Conservation (phyloP, 2,888 invertebrate species). For the Terebella lapidaria region DNA sequence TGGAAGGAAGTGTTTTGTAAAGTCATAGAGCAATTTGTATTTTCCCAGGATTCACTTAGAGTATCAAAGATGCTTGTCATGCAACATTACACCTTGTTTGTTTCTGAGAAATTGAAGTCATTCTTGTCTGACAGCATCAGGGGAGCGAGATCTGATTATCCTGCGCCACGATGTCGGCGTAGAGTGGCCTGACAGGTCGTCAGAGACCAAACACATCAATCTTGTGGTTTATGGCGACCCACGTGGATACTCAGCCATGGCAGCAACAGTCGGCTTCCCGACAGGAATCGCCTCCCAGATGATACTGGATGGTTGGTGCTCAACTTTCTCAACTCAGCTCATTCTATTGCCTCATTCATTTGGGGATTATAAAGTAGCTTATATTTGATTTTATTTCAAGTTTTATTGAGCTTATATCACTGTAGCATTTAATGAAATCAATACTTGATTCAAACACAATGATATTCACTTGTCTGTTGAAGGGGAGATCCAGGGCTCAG, state of each 20-base stretch:
- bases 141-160: slow-evolving; percentile 88
- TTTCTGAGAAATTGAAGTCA: neutral
- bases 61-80: neutral
- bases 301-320: slow-evolving; percentile 81
- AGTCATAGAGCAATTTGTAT: no score
- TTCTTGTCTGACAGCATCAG: slow-evolving; percentile 32
- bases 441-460: no score
- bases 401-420: neutral
- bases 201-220: slow-evolving; percentile 70
- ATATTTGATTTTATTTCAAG: neutral
- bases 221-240: slow-evolving; percentile 81
- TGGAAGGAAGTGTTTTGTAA: neutral
- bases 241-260: slow-evolving; percentile 89
- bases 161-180: slow-evolving; percentile 90
- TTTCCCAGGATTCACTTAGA: no score
- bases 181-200: slow-evolving; percentile 74
- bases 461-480: no score
- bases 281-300: slow-evolving; percentile 96
- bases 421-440: neutral
- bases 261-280: slow-evolving; percentile 84
- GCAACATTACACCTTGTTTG: neutral
- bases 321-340: neutral
- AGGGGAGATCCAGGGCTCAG: slow-evolving; percentile 95
- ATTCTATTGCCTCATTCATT: neutral
- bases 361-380: neutral